Evolutionary conservation across 2,888 invertebrate genomes (phyloP), one percentile per base, ranked within the genome.

Genomic region (Temnothorax ravouxi): DNA sequence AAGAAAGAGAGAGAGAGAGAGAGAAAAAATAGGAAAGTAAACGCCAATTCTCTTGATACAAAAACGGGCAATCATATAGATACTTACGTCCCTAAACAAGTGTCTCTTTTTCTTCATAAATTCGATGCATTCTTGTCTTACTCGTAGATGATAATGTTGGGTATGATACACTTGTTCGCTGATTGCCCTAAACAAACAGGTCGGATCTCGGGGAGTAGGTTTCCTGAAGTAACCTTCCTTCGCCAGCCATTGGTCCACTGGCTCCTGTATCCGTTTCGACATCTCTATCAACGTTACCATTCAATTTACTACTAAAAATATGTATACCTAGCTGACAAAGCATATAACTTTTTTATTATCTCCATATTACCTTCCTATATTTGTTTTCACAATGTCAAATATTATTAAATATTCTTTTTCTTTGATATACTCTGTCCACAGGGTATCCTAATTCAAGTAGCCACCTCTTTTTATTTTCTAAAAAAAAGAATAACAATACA

Each of bases 141-240:
- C 97, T 92, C 96, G 96, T 91, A 97, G 96, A 94, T 98, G 98
- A 94, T 97, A 97, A 88, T 97, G 95, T 95, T 99, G 97, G 15
- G 96, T 96, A 74, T 95, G 94, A 92, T 96, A 97, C 56, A 97
- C 96, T 95, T 98, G 98, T 95, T 99, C 99, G 54, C 98, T 97
- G 75, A 98, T 97, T 15, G 97, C 98, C 91, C 99, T 96, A 95
- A 99, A 99, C 69, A 99, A 95, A 93, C 98, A 98, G 85, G 98
- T 98, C 75, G 98, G 97, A 95, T 99, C 99, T 92, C 97, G 97
- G 77, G 98, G 98, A 25, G 97, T 97, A 92, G 98, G 97, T 95
- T 99, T 99, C 91, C 98, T 96, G 94, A 97, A 98, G 93, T 97
- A 97, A 59, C 97, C 97, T 94, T 97, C 96, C 88, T 96, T 96